Conservation (phyloP, 2,888 invertebrate species). For the Phymatocera aterrima region DNA sequence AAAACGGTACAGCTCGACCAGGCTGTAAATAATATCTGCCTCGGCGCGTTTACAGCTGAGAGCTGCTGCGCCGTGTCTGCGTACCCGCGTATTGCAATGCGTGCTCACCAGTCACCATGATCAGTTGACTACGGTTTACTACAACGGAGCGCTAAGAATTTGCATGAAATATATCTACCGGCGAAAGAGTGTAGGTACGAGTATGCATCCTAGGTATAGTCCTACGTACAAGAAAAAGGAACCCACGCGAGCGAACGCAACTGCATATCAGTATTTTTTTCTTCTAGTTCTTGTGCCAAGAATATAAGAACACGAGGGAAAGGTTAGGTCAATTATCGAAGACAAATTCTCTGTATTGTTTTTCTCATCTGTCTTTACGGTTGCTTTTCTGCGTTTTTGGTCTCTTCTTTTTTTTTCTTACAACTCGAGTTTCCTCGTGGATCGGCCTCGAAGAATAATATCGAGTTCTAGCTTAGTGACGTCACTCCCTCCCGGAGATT, state of each 20-base stretch:
- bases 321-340: conserved; percentile 2
- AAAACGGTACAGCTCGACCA: conserved; percentile 39
- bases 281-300: neutral
- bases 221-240: neutral
- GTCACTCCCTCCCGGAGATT: conserved; percentile 17
- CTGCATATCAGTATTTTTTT: neutral
- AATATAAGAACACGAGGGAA: neutral
- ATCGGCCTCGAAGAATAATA: neutral
- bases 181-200: neutral
- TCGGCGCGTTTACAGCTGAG: conserved; percentile 43
- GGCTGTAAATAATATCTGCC: conserved; percentile 47
- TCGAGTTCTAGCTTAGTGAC: conserved; percentile 25
- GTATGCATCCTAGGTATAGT: neutral
- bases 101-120: neutral
- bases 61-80: neutral
- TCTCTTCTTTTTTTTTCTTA: neutral
- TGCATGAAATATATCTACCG: conserved; percentile 40
- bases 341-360: conserved; percentile 1
- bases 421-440: neutral
- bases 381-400: neutral
- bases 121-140: conserved; percentile 1
- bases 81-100: conserved; percentile 29
- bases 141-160: conserved; percentile 36
- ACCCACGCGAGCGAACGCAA: neutral
- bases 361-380: neutral